Evolutionary conservation across 2,113 vertebrate species (phyloP).

Genomic region (Xiphophorus hellerii): DNA sequence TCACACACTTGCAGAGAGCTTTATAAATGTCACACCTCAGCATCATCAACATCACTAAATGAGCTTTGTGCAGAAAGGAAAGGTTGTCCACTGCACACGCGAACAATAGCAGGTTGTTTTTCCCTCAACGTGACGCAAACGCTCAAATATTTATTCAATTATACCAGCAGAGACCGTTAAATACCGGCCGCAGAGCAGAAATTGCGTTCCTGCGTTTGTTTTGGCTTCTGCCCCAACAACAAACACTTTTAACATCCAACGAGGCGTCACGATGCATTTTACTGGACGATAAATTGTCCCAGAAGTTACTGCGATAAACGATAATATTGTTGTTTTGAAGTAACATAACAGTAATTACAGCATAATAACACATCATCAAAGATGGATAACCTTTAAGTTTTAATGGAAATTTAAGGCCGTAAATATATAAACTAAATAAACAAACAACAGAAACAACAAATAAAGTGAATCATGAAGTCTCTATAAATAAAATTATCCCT

Average conservation of each 20-base stretch:
- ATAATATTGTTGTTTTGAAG: too few relatives aligned
- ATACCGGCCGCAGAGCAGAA: background rate
- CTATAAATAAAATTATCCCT: too few relatives aligned
- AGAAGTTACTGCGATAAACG: too few relatives aligned
- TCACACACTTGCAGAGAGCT: slow-evolving; percentile 3
- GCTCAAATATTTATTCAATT: background rate
- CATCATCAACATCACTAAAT: slow-evolving; percentile 22
- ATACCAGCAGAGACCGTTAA: slow-evolving; percentile 12
- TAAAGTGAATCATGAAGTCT: too few relatives aligned
- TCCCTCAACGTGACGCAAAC: slow-evolving; percentile 16
- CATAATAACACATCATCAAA: too few relatives aligned
- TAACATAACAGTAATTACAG: too few relatives aligned
- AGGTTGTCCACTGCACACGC: slow-evolving; percentile 8
- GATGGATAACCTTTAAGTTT: too few relatives aligned
- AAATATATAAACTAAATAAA: too few relatives aligned
- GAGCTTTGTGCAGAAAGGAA: slow-evolving; percentile 6
- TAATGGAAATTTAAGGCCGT: too few relatives aligned
- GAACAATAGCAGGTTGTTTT: slow-evolving; percentile 11
- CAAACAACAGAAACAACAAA: too few relatives aligned
- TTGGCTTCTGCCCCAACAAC: background rate
- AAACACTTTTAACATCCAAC: background rate
- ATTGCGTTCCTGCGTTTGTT: background rate
- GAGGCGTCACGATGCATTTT: too few relatives aligned
- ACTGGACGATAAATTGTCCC: too few relatives aligned
- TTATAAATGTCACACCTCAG: slow-evolving; percentile 24